Base-by-base conservation (phyloP, 2,888 invertebrate species). In the Sussaba pulchella region DNA sequence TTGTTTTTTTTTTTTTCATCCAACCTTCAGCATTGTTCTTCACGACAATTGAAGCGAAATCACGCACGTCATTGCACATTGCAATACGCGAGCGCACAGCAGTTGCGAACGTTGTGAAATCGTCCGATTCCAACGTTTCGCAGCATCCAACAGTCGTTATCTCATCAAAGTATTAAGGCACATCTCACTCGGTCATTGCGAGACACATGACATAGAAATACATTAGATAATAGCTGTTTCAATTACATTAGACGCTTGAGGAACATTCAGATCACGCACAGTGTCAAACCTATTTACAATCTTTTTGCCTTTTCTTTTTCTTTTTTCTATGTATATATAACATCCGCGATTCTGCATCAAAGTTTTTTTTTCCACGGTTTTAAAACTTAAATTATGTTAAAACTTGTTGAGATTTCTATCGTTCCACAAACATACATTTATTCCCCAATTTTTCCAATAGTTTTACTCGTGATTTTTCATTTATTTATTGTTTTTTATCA, bases 271-370 rank as follows among this genome's bases (percentile, higher is more conserved):
- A 78, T 63, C 26, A 71, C 76, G 84, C 66, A 85, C 78, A 82
- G 82, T 87, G 84, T 87, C 83, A 85, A 85, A 85, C 85, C 83
- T 86, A 86, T 87, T 86, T 87, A 87, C 85, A 87, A 31, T 31
- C 6, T 6, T 31, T 31, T 31, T 31, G n/a, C n/a, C n/a, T n/a
- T n/a, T n/a, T n/a, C n/a, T n/a, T n/a, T n/a, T n/a, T n/a, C n/a
- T n/a, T n/a, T n/a, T n/a, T n/a, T n/a, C n/a, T n/a, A n/a, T n/a
- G n/a, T n/a, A n/a, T n/a, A n/a, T n/a, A n/a, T n/a, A n/a, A n/a
- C n/a, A n/a, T n/a, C n/a, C n/a, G n/a, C n/a, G n/a, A n/a, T n/a
- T 31, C 6, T 31, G 2, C 6, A 31, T 31, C 6, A 31, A 5
- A 31, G 6, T 31, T 31, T 6, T 31, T 31, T 31, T 31, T 31